phyloP scores from a whole-genome alignment of 2,113 vertebrate genomes.

The human region DNA sequence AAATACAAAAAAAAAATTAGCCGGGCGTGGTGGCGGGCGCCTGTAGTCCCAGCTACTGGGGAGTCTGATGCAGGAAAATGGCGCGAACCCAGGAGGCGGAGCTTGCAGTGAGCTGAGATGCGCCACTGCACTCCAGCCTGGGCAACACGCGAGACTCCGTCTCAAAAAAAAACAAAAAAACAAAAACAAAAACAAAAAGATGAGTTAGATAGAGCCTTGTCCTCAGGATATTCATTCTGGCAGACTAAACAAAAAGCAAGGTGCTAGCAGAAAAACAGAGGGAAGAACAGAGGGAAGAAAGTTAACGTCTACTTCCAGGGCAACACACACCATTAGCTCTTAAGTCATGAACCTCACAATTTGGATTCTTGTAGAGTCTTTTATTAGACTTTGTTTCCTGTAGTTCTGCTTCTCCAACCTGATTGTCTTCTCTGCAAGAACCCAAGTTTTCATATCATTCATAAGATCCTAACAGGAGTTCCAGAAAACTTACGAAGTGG shows the following conservation, averaged over 20 bases:
- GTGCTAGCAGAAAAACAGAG: background rate
- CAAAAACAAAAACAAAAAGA: background rate
- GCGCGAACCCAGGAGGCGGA: too few relatives aligned
- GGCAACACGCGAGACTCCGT: too few relatives aligned
- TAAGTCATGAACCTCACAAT: background rate
- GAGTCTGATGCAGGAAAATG: too few relatives aligned
- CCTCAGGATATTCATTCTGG: background rate
- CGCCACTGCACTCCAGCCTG: too few relatives aligned
- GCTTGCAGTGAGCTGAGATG: too few relatives aligned
- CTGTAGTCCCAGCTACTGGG: too few relatives aligned
- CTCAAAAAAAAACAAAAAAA: too few relatives aligned
- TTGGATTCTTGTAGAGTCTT: background rate
- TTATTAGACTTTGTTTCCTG: background rate
- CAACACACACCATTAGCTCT: background rate
- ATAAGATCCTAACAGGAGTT: background rate
- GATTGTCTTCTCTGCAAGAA: background rate
- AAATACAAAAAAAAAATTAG: too few relatives aligned
- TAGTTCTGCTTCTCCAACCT: constrained; percentile 9
- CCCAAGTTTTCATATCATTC: background rate
- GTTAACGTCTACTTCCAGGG: background rate
- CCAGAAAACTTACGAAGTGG: constrained; percentile 34
- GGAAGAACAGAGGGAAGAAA: background rate
- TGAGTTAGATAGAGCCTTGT: background rate
- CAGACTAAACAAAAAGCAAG: background rate
- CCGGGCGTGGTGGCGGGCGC: too few relatives aligned